Evolutionary conservation across 2,797 vertebrate species (phyloP).

Genomic region (Ambastaia sidthimunki): DNA sequence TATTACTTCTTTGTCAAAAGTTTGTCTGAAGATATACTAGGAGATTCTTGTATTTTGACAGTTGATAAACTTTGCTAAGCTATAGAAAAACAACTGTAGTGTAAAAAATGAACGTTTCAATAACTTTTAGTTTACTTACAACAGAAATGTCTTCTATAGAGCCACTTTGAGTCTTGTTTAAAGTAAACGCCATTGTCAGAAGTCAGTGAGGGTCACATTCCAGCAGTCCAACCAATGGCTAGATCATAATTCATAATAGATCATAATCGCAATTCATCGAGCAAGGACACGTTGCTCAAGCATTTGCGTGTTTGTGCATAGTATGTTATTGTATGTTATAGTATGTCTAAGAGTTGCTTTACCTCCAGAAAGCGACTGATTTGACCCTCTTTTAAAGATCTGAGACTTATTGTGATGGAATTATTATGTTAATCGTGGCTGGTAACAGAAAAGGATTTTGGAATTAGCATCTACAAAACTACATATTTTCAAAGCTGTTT

Average conservation of each 20-base stretch:
- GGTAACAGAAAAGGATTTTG: constrained; percentile 40
- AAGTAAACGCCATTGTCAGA: background rate
- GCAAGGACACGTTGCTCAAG: background rate
- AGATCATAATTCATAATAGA: background rate
- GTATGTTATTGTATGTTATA: constrained; percentile 70
- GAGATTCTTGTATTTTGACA: no score
- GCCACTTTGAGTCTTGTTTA: no score
- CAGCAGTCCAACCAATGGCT: background rate
- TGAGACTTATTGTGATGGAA: constrained; percentile 52
- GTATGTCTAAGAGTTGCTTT: constrained; percentile 9
- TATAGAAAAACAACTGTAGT: no score
- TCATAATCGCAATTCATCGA: background rate
- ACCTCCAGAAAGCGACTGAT: constrained; percentile 49
- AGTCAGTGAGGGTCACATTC: no score
- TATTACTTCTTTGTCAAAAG: no score
- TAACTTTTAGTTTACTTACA: no score
- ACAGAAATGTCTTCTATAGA: no score
- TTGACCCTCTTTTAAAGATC: constrained; percentile 46
- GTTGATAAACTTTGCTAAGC: no score
- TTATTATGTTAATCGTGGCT: constrained; percentile 55
- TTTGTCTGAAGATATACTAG: no score
- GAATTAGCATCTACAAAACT: constrained; percentile 41
- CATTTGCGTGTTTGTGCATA: constrained; percentile 43
- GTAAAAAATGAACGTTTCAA: no score
- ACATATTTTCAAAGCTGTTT: background rate